Percentiles rank a stretch among this genome's conserved stretches.
Conservation (phyloP, 2,113 vertebrate genomes). For the Cyanoramphus novaezelandiae region DNA sequence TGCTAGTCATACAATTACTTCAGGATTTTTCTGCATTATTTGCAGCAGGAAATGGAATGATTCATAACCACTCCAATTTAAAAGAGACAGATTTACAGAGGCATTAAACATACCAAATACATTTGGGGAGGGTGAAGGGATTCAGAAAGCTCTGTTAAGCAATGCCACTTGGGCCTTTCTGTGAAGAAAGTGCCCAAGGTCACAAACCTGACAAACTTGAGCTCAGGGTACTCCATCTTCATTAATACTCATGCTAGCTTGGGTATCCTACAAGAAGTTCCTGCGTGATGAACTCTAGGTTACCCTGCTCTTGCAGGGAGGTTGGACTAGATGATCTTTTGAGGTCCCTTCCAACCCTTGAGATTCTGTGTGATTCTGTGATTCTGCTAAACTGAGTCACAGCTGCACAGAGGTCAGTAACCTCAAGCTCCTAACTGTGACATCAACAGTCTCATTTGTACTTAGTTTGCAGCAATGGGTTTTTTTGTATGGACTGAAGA, state of each 20-base stretch:
- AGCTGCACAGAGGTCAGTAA: background rate
- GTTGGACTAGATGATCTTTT: too few relatives aligned
- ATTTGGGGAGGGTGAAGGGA: background rate
- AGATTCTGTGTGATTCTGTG: too few relatives aligned
- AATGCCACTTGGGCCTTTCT: background rate
- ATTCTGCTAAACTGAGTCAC: background rate
- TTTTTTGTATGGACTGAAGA: background rate
- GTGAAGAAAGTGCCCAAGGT: background rate
- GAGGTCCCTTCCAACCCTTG: too few relatives aligned
- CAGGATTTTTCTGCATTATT: background rate
- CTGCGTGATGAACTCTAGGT: too few relatives aligned
- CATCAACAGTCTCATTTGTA: background rate
- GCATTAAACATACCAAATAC: background rate
- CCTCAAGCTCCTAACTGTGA: background rate
- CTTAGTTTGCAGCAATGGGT: background rate
- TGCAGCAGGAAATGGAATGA: background rate
- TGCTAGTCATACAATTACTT: background rate
- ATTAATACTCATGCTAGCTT: background rate
- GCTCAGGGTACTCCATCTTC: background rate
- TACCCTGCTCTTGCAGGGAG: too few relatives aligned
- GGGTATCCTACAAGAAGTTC: background rate
- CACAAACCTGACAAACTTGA: background rate
- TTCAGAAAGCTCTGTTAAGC: background rate
- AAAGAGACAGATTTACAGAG: background rate
- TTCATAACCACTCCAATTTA: background rate